Evolutionary conservation across 2,888 invertebrate species (phyloP).

Genomic region (Silvanus unidentatus): DNA sequence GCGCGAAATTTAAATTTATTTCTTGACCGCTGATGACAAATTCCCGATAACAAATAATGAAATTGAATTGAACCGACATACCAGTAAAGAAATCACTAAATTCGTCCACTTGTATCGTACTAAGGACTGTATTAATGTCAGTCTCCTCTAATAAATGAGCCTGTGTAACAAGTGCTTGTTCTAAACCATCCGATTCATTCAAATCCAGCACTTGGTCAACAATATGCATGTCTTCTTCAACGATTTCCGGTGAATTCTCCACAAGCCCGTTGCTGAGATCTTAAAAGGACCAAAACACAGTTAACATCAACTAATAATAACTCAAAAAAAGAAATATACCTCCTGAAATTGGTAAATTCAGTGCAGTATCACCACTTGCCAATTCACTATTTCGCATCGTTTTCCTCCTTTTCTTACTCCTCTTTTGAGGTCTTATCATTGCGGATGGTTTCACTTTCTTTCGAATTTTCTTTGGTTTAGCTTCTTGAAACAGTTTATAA

Average conservation of each 20-base stretch:
- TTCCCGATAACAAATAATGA: too few relatives aligned
- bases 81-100: conserved; percentile 77
- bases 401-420: conserved; percentile 49
- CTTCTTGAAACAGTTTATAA: conserved; percentile 71
- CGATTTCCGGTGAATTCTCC: conserved; percentile 34
- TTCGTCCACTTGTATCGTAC: conserved; percentile 73
- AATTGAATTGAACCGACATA: too few relatives aligned
- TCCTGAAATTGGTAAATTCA: not conserved
- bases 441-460: conserved; percentile 56
- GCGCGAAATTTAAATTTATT: too few relatives aligned
- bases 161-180: conserved; percentile 60
- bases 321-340: not conserved
- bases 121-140: conserved; percentile 69
- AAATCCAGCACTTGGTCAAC: conserved; percentile 54
- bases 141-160: conserved; percentile 62
- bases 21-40: too few relatives aligned
- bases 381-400: not conserved
- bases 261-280: conserved; percentile 18
- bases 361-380: conserved; percentile 16
- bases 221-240: conserved; percentile 49
- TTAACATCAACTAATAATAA: not conserved
- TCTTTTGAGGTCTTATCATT: conserved; percentile 53
- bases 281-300: too few relatives aligned
- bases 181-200: conserved; percentile 55
- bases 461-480: conserved; percentile 64